Base-by-base conservation (phyloP, 1,140 invertebrate species). In the Asobara japonica region DNA sequence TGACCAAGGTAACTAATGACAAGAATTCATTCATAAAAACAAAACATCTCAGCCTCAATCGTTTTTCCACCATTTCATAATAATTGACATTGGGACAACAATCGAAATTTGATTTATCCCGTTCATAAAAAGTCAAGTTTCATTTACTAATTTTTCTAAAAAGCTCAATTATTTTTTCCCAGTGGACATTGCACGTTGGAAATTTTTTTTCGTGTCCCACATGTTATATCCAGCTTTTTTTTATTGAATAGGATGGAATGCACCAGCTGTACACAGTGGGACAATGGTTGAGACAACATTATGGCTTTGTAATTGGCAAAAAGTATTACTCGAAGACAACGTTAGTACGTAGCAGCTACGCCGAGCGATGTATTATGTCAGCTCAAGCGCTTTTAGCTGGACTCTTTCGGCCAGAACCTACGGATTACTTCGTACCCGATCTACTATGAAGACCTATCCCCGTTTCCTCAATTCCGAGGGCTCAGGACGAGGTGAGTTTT, bases 361-460 rank as follows among this genome's bases (percentile, higher is more conserved):
- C 90, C 6, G 93, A 96, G 72, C 89, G 96, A 38, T 96, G 95
- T 79, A 86, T 96, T 73, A 96, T 96, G 93, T 97, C 95, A 83
- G 95, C 94, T 0, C 91, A 93, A 79, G 89, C 91, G 33, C 89
- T 97, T 65, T 87, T 97, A 22, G 94, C 96, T 6, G 95, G 94
- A 22, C 86, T 98, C 33, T 97, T 92, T 86, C 93, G 93, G 22
- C 95, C 96, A 0, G 82, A 84, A 22, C 85, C 89, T 5, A 85
- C 90, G 25, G 91, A 95, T 79, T 87, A 91, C 71, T 96, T 96
- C 90, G 90, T 95, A 78, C 82, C 88, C 0, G 86, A 91, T 51
- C 86, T 98, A 48, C 79, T 84, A 0, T 98, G 96, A 96, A 94
- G 95, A 77, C 96, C 96, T 0, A 92, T 98, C 77, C 94, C 96